phyloP scores from a whole-genome alignment of 2,888 invertebrate genomes.

The Lacanobia oleracea region DNA sequence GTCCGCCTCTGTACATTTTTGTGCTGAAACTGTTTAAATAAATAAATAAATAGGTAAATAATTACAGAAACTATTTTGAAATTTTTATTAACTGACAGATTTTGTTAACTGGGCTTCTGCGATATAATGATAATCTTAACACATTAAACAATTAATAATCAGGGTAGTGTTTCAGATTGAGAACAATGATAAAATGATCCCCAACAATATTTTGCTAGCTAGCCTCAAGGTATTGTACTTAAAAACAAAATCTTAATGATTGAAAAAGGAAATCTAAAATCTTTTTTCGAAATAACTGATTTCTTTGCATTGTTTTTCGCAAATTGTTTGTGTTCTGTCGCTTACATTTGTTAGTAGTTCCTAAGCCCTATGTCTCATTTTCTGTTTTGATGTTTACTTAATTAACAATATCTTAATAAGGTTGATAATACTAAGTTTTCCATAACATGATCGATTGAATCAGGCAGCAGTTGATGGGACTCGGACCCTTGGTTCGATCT shows the following conservation, averaged over 20 bases:
- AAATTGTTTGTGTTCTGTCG: neutral
- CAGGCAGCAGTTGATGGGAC: constrained; percentile 68
- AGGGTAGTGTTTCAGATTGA: neutral
- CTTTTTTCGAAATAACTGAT: neutral
- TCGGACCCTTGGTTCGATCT: constrained; percentile 91
- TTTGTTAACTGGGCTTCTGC: neutral
- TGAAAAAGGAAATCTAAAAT: neutral
- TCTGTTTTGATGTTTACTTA: constrained; percentile 19
- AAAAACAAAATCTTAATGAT: neutral
- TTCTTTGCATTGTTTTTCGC: neutral
- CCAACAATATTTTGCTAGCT: neutral
- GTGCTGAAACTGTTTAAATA: too few species aligned
- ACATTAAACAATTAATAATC: neutral
- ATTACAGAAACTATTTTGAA: neutral
- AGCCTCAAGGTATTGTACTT: neutral
- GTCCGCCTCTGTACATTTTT: too few species aligned
- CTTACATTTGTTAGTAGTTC: neutral
- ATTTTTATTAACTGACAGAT: constrained; percentile 9
- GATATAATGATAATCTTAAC: constrained; percentile 6
- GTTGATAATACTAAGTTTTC: constrained; percentile 26
- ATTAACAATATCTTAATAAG: constrained; percentile 24
- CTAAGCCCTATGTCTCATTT: neutral
- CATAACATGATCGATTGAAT: neutral
- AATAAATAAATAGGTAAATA: too few species aligned
- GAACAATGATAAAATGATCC: neutral